Base-by-base conservation (phyloP, 2,113 vertebrate genomes). In the Corythornis madagascariensis region DNA sequence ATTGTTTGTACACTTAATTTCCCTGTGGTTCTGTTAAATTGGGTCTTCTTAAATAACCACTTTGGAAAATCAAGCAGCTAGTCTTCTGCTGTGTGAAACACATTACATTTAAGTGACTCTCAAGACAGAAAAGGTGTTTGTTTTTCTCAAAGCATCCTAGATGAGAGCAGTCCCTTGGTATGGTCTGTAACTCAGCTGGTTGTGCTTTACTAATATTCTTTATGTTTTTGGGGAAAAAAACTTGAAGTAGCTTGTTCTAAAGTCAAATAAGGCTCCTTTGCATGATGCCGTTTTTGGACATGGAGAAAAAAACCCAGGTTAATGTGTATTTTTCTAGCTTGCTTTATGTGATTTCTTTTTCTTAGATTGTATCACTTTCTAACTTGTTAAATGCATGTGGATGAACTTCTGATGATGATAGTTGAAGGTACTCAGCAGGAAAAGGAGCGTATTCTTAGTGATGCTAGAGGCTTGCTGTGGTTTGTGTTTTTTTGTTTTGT, bases 21-120 rank as follows among this genome's bases (percentile, higher is more conserved):
- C 63, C 75, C 67, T 55, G 26, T 4, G 10, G 42, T 81, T 90
- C 28, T 67, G 38, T 87, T 87, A 93, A 84, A 85, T 50, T 85
- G 22, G n/a, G 29, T 75, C 28, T 73, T 93, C 53, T 81, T 88
- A 90, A 96, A 76, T 89, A 88, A 86, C 64, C 66, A 63, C 86
- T 86, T 83, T 18, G 33, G 79, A 93, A 92, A 92, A 90, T 50
- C 18, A 81, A 65, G 78, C 71, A 64, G 25, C 60, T 60, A 25
- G 11, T 84, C 57, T 85, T 10, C 3, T 55, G 50, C 50, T 4
- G 1, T 75, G 42, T 47, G 69, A 84, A 78, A 65, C 67, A 72
- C 47, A 12, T 94, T 95, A 14, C 42, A 29, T 90, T 92, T 42
- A 71, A 89, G 86, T 73, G 74, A 59, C 48, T 87, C 79, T 91